A percentile compares a stretch with the other conserved stretches of the same genome.
phyloP scores from a whole-genome alignment of 2,797 vertebrate species.

The Girardinus metallicus region DNA sequence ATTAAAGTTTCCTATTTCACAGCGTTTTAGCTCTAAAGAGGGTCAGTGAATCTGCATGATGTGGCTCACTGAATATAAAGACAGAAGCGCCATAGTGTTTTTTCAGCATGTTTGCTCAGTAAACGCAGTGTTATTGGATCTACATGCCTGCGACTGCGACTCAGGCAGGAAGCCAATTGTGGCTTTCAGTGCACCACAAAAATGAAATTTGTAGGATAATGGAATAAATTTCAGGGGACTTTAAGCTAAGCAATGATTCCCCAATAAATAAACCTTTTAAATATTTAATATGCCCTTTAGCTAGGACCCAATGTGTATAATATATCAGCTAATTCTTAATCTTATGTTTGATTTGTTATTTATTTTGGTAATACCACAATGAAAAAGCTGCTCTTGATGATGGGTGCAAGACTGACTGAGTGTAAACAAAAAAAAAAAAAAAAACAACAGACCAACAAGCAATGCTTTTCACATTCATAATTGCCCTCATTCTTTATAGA shows the following conservation, averaged over 20 bases:
- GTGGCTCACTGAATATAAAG: constrained; percentile 68
- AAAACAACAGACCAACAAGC: not conserved
- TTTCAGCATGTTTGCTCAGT: constrained; percentile 65
- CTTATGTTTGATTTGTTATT: not conserved
- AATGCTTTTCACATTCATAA: not conserved
- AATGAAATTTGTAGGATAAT: constrained; percentile 18
- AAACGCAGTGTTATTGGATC: constrained; percentile 63
- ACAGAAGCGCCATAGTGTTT: constrained; percentile 39
- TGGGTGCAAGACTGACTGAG: not conserved
- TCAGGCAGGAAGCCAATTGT: constrained; percentile 39
- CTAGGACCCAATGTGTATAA: not conserved
- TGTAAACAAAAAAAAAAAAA: not conserved
- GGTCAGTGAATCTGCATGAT: constrained; percentile 63
- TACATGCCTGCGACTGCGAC: constrained; percentile 32
- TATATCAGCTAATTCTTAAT: not conserved
- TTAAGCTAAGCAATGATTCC: not conserved
- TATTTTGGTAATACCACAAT: not conserved
- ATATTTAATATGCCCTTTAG: not conserved
- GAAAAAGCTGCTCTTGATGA: not conserved
- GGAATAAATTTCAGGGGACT: constrained; percentile 6
- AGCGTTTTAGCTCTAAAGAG: constrained; percentile 51
- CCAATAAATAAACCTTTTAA: not conserved
- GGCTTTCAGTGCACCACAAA: constrained; percentile 25
- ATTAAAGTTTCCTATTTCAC: constrained; percentile 68
- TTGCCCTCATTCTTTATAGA: not conserved